Percentiles rank a stretch among this genome's conserved stretches.
These are phyloP conservation scores for Chaetops frenatus DNA, from an alignment of 2,113 vertebrate species.

Conservation along the genomic window DNA sequence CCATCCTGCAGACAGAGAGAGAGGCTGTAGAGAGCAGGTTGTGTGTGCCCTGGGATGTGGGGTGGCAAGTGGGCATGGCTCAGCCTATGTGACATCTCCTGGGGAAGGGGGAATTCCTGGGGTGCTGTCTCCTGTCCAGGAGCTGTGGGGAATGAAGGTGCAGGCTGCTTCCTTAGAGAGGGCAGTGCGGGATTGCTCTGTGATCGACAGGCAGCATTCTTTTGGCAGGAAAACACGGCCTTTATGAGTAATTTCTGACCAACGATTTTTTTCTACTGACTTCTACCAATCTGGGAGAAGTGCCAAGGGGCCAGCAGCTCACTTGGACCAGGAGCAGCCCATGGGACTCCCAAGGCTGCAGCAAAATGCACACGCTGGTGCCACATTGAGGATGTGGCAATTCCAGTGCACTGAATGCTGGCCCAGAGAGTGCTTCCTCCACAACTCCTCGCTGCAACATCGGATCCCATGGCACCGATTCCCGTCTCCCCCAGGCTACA, in stretches of 20 bases:
- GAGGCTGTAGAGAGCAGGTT: not conserved
- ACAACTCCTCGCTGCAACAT: not conserved
- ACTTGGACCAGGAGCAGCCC: constrained; percentile 48
- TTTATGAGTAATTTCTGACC: constrained; percentile 65
- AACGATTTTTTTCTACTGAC: constrained; percentile 66
- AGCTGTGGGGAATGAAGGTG: not conserved
- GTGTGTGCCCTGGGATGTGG: not conserved
- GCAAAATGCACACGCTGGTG: constrained; percentile 48
- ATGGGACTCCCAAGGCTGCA: constrained; percentile 54
- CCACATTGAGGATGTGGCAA: constrained; percentile 65
- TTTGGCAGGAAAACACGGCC: constrained; percentile 58
- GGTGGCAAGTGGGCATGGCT: not conserved
- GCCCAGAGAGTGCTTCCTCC: constrained; percentile 6
- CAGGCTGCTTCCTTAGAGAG: constrained; percentile 2
- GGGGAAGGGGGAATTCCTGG: not conserved
- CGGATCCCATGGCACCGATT: not conserved
- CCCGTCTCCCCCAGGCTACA: not conserved
- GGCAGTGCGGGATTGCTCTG: constrained; percentile 14
- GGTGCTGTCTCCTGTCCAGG: not conserved
- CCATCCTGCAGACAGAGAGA: constrained; percentile 83
- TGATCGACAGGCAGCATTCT: constrained; percentile 50
- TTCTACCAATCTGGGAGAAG: constrained; percentile 58
- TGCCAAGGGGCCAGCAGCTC: constrained; percentile 60
- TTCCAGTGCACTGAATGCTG: not conserved
- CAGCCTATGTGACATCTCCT: not conserved